Base-by-base conservation (phyloP, 2,797 vertebrate species). In the Nyctibius grandis region DNA sequence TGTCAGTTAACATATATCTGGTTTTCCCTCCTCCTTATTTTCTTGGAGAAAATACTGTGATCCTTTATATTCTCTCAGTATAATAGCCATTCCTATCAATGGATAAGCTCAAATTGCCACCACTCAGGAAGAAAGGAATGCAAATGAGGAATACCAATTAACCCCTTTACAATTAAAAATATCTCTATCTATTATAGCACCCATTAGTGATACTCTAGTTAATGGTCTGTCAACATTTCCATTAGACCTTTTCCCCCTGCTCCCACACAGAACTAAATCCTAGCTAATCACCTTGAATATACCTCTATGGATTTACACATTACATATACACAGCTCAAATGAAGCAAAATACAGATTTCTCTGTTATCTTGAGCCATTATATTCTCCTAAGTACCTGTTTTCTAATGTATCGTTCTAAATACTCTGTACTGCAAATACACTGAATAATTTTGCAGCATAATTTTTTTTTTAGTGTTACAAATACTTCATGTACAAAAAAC, bases 201-300 rank as follows among this genome's bases (percentile, higher is more conserved):
- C 96, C 91, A 98, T 96, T 95, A 97, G 79, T 61, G 93, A 88
- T 94, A 91, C 90, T 97, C 83, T 87, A 93, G 88, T 95, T 97
- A 97, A 98, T 96, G 61, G 89, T 93, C 96, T 96, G 94, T 94
- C 95, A 97, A 81, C 91, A 92, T 95, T 97, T 97, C 94, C 94
- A 97, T 96, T 97, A 96, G 77, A 95, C 89, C 93, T 95, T 95
- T 93, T 75, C 60, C 76, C 94, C 93, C 54, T 83, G 51, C 70
- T 89, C 34, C 69, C 36, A 45, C n/a, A 93, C 89, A 96, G 73
- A 96, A 80, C 92, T 95, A 92, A 90, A 81, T 96, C 94, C 91
- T 69, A 76, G 44, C 80, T 96, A 97, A 97, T 96, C 95, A 96
- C 95, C 95, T 95, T 94, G 92, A 93, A 92, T 93, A 53, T 84